A percentile compares a stretch with the other conserved stretches of the same genome.
These are phyloP conservation scores for Regulus satrapa DNA, from an alignment of 2,113 vertebrate genomes.

Conservation along the genomic window DNA sequence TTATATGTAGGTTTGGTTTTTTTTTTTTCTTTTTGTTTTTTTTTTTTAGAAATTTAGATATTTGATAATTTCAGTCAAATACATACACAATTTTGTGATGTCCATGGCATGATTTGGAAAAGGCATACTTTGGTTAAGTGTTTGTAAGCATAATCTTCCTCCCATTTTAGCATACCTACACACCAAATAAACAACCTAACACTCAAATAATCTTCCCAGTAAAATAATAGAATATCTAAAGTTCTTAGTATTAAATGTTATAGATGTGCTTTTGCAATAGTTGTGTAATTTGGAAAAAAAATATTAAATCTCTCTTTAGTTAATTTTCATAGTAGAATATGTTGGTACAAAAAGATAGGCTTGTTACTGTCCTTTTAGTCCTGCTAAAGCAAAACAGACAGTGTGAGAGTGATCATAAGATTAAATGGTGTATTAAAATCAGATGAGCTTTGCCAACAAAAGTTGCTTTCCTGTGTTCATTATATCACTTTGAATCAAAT, in stretches of 20 bases:
- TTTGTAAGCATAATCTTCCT: not conserved
- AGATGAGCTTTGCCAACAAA: not conserved
- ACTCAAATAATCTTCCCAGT: not conserved
- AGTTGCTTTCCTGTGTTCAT: not conserved
- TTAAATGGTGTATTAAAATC: not conserved
- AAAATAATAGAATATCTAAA: not conserved
- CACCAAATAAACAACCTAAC: not conserved
- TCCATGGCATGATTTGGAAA: not conserved
- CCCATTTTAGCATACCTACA: not conserved
- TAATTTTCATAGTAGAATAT: not conserved
- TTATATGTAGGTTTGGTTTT: too few species aligned
- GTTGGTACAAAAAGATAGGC: not conserved
- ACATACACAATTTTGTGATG: accelerated
- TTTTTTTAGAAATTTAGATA: not conserved
- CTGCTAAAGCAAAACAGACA: not conserved
- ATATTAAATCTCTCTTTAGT: not conserved
- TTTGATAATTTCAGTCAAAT: not conserved
- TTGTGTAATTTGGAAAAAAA: not conserved
- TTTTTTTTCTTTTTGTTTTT: too few species aligned
- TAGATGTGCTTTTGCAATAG: not conserved
- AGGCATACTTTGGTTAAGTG: not conserved
- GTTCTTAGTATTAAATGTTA: not conserved
- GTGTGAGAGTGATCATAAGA: not conserved
- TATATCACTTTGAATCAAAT: not conserved
- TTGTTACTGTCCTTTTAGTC: not conserved